Evolutionary conservation across 2,113 vertebrate species (phyloP).

Genomic region (Carassius auratus): DNA sequence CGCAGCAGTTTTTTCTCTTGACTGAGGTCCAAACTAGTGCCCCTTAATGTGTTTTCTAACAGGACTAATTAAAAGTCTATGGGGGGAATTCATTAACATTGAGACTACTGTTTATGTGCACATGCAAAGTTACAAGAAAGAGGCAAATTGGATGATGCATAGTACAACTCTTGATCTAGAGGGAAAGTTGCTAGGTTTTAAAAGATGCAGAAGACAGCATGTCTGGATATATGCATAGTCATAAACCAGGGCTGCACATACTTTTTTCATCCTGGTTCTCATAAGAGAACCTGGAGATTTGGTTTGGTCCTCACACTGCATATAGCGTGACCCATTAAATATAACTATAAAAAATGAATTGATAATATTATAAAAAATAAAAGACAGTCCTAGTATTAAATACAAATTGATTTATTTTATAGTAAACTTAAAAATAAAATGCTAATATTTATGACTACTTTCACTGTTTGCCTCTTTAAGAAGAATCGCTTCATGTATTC

Average conservation of each 20-base stretch:
- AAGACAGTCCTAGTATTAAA: too few relatives aligned
- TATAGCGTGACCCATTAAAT: too few relatives aligned
- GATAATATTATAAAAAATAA: too few relatives aligned
- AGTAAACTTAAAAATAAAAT: too few relatives aligned
- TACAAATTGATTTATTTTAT: too few relatives aligned
- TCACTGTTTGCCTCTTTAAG: too few relatives aligned
- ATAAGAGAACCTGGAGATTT: too few relatives aligned
- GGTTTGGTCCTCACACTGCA: too few relatives aligned
- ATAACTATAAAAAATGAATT: too few relatives aligned
- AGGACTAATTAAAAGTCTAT: constrained; percentile 19
- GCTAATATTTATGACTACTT: too few relatives aligned
- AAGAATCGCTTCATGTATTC: too few relatives aligned
- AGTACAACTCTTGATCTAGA: background rate
- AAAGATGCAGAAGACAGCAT: background rate
- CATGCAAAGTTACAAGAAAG: background rate
- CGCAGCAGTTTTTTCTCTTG: background rate
- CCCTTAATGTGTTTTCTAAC: background rate
- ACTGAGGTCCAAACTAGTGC: background rate
- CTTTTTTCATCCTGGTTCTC: too few relatives aligned
- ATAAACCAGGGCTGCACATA: background rate
- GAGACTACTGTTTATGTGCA: background rate
- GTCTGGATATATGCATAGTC: background rate
- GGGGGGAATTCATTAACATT: background rate
- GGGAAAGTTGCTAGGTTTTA: background rate
- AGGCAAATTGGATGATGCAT: background rate